Evolutionary conservation across 37 sponge, comb jelly and placozoan species (phyloP), one percentile per base, ranked within the genome.

Genomic region (Mnemiopsis leidyi): DNA sequence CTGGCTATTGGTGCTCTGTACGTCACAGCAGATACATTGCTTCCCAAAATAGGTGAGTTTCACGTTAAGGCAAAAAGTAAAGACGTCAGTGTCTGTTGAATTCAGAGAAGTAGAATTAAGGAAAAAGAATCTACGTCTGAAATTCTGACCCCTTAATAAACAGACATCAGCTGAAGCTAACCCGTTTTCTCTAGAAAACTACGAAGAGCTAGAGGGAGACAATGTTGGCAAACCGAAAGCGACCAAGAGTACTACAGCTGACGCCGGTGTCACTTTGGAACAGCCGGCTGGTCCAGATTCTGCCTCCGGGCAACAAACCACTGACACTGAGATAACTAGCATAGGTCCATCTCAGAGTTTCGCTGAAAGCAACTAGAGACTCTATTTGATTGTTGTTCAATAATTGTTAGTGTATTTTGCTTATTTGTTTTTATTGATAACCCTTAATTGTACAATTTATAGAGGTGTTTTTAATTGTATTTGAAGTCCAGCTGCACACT

Each of bases 141-240:
- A n/a, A n/a, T n/a, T n/a, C n/a, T n/a, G n/a, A n/a, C n/a, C n/a
- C n/a, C n/a, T n/a, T n/a, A n/a, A n/a, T n/a, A n/a, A n/a, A n/a
- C n/a, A n/a, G n/a, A n/a, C n/a, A n/a, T n/a, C n/a, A n/a, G n/a
- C n/a, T n/a, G n/a, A n/a, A n/a, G n/a, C n/a, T n/a, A n/a, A n/a
- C n/a, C 9, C 68, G 18, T 61, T 61, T 61, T 48, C 34, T 32
- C 5, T 29, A 79, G 82, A 79, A 13, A 79, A 79, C 29, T 79
- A 79, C 37, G 82, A 79, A 35, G 82, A 79, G 23, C 35, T 79
- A 29, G 82, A 79, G 3, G 82, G 82, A 7, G 82, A 69, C 61
- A 33, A 33, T 5, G 36, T 34, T 32, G 36, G 31, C 0, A 79
- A 30, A 30, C 82, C 82, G 61, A 48, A 18, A 13, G 9, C 61